Evolutionary conservation across 2,113 vertebrate genomes (phyloP), one percentile per base, ranked within the genome.

Genomic region (Toxotes chatareus): DNA sequence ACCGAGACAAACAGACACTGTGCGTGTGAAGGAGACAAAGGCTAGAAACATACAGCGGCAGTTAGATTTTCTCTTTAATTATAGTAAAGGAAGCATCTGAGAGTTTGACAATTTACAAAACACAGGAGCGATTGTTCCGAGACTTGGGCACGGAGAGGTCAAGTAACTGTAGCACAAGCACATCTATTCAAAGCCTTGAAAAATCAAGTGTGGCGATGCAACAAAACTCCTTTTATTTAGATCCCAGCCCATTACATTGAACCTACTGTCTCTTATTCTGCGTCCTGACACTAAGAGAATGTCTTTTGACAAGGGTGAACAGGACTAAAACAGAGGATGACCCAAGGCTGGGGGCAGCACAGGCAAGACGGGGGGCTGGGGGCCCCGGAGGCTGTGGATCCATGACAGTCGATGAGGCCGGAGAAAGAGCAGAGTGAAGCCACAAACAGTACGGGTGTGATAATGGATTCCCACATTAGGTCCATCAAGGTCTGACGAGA

Each of bases 381-480:
- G 73, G 31, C 65, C 76, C 74, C 3, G 31, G 69, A 80, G 90
- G 76, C 70, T 73, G 62, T n/a, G 68, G 57, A 65, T 74, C 36
- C 70, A 62, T 76, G 86, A 84, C 73, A 73, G 73, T 53, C 14
- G 34, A 65, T 42, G 44, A 44, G 70, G 46, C 40, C 7, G 21
- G 66, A 75, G 69, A 70, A 84, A 84, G 80, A 86, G 75, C 66
- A 56, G 70, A 78, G 73, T 1, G 76, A 90, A 78, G 68, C 70
- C 17, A 66, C 66, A 68, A 79, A 76, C 71, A 66, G 77, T 17
- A 23, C 16, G 42, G 73, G 80, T 89, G 93, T 84, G 88, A 84
- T 86, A 89, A 93, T 91, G 83, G 87, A 92, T 93, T 94, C 82
- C 86, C 84, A 92, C 87, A 90, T 91, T 84, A 83, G 70, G 75